Evolutionary conservation across 2,888 invertebrate genomes (phyloP).

Genomic region (Abscondita cerata): DNA sequence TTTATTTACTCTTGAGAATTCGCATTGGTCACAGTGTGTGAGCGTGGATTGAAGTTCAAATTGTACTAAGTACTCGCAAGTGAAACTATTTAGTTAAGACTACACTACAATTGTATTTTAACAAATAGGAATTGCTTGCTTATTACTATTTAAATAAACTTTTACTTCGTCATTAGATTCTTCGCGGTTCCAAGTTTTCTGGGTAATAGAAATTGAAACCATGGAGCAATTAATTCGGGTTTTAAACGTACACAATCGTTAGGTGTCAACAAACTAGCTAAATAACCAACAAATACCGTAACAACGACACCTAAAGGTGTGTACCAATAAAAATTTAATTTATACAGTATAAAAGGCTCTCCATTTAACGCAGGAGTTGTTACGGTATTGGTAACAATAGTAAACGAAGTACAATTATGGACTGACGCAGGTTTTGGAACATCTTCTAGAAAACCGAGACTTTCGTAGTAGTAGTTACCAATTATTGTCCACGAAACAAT

Average conservation of each 20-base stretch:
- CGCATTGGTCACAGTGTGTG: too few species aligned
- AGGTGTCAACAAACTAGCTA: neutral
- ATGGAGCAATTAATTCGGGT: constrained; percentile 2
- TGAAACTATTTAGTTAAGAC: too few species aligned
- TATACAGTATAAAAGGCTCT: constrained; percentile 8
- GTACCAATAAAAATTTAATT: constrained; percentile 1
- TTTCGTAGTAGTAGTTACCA: neutral
- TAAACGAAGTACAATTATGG: neutral
- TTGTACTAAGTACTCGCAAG: too few species aligned
- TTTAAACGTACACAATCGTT: neutral
- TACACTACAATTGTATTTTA: too few species aligned
- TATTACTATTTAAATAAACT: too few species aligned
- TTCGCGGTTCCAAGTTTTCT: neutral
- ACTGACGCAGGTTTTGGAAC: neutral
- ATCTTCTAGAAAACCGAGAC: neutral
- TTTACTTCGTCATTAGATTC: too few species aligned
- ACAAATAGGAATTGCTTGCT: too few species aligned
- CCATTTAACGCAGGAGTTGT: neutral
- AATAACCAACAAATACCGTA: neutral
- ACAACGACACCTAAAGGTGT: neutral
- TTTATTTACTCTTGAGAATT: too few species aligned
- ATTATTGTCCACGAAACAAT: neutral
- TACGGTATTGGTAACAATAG: neutral
- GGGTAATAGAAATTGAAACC: neutral
- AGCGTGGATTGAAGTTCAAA: too few species aligned